These are phyloP conservation scores for Pitta sordida DNA, from an alignment of 2,113 vertebrate species.

Conservation along the genomic window DNA sequence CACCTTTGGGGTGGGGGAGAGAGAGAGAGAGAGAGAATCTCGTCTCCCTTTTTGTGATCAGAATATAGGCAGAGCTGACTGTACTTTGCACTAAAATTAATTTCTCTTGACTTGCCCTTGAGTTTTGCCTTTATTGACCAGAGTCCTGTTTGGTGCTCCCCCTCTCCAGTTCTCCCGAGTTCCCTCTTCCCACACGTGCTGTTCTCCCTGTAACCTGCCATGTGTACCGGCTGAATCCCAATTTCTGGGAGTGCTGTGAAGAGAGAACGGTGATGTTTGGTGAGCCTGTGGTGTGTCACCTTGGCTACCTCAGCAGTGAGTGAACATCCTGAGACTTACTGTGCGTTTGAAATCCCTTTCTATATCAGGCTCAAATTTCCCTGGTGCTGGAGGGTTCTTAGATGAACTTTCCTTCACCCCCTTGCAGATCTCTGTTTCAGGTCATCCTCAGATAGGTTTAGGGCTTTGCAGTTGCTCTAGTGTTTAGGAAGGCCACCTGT, in stretches of 20 bases:
- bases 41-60: neutral
- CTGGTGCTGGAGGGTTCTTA: neutral
- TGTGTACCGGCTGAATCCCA: neutral
- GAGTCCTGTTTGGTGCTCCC: neutral
- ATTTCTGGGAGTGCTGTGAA: neutral
- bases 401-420: neutral
- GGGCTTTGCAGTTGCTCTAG: neutral
- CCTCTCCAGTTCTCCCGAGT: neutral
- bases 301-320: neutral
- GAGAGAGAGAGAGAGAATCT: neutral
- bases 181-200: neutral
- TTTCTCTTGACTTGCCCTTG: neutral
- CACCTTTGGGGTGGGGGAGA: neutral
- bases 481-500: neutral
- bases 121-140: neutral
- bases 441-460: neutral
- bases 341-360: neutral
- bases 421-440: neutral
- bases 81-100: neutral
- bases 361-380: neutral
- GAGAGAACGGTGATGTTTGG: neutral
- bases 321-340: neutral
- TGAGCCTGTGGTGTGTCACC: too few relatives aligned
- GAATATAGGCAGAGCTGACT: neutral
- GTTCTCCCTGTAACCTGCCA: neutral